Conservation (phyloP, 2,888 invertebrate species). For the Eucera pruinosa region DNA sequence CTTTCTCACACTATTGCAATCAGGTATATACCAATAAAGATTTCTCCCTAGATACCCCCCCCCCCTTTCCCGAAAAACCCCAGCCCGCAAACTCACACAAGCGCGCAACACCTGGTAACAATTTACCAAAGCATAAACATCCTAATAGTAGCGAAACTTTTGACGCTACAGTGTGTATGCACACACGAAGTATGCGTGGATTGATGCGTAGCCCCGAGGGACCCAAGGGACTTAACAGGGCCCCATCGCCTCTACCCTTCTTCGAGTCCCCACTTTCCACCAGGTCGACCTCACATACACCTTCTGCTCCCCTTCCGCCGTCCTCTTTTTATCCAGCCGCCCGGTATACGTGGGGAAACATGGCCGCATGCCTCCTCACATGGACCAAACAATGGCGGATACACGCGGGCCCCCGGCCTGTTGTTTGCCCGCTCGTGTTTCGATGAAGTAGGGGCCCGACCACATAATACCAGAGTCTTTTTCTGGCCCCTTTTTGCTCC, state of each 20-base stretch:
- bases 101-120: neutral
- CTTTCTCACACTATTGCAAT: neutral
- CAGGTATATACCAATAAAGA: neutral
- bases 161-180: conserved; percentile 19
- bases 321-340: conserved; percentile 79
- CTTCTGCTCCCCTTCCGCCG: conserved; percentile 70
- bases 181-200: conserved; percentile 5
- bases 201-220: conserved; percentile 30
- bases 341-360: conserved; percentile 79
- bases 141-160: conserved; percentile 37
- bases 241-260: conserved; percentile 62
- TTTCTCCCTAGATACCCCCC: neutral
- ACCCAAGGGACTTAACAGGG: conserved; percentile 64
- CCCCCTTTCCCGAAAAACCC: neutral
- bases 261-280: conserved; percentile 56
- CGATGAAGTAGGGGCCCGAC: conserved; percentile 72
- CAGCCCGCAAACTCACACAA: neutral
- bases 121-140: neutral
- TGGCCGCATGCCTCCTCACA: conserved; percentile 82
- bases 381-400: conserved; percentile 83
- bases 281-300: conserved; percentile 61
- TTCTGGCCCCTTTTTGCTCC: conserved; percentile 52
- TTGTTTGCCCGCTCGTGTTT: conserved; percentile 73
- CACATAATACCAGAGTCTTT: conserved; percentile 65
- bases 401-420: conserved; percentile 72